These are phyloP conservation scores for Salticus scenicus DNA, from an alignment of 2,888 invertebrate genomes.

Conservation along the genomic window DNA sequence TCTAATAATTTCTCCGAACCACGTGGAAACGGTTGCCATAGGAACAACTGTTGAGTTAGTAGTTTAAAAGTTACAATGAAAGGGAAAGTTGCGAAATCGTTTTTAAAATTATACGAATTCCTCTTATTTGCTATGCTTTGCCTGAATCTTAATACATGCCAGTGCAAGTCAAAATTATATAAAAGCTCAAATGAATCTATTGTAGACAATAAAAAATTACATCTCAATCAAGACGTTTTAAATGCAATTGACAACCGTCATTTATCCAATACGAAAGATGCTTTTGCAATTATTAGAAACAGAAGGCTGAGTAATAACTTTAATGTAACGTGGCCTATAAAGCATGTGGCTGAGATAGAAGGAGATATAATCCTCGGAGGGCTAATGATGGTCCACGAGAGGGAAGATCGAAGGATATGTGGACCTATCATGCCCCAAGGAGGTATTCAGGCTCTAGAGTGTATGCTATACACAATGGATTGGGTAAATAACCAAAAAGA, in stretches of 20 bases:
- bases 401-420: constrained; percentile 90
- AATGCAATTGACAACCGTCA: neutral
- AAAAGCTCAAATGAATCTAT: neutral
- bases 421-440: constrained; percentile 97
- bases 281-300: neutral
- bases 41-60: no score
- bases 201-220: neutral
- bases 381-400: constrained; percentile 95
- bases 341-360: constrained; percentile 89
- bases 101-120: no score
- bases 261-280: neutral
- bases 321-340: constrained; percentile 84
- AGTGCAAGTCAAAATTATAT: neutral
- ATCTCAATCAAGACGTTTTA: neutral
- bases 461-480: constrained; percentile 93
- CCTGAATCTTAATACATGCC: neutral
- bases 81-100: no score
- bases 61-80: no score
- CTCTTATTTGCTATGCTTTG: neutral
- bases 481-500: constrained; percentile 82
- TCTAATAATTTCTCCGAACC: no score
- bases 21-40: no score
- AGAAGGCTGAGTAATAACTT: constrained; percentile 14
- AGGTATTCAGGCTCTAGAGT: constrained; percentile 84
- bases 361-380: constrained; percentile 93